Conservation (phyloP, 1,140 invertebrate species). For the Scaptomyza montana region DNA sequence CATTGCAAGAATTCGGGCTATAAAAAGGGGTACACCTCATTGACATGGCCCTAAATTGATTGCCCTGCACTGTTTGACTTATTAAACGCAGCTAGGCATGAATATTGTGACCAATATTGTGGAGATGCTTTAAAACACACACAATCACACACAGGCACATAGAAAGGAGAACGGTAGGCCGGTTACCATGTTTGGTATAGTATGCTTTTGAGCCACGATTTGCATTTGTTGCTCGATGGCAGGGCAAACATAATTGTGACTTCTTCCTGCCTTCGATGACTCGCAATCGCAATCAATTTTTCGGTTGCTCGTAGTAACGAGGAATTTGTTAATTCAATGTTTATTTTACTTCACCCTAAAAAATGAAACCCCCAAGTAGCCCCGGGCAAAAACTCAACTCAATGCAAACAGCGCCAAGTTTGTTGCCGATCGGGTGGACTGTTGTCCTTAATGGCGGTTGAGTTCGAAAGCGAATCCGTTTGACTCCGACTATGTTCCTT, state of each 20-base stretch:
- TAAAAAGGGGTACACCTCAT: constrained; percentile 59
- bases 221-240: constrained; percentile 77
- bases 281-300: constrained; percentile 70
- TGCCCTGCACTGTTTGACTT: constrained; percentile 57
- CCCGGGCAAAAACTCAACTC: not conserved
- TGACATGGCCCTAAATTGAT: constrained; percentile 60
- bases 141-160: constrained; percentile 10
- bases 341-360: constrained; percentile 65
- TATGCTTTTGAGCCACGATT: constrained; percentile 49
- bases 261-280: constrained; percentile 47
- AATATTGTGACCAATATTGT: constrained; percentile 51
- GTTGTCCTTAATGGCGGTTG: constrained; percentile 35
- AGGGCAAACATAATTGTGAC: constrained; percentile 73
- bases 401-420: constrained; percentile 29
- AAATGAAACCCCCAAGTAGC: constrained; percentile 20
- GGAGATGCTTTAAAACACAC: constrained; percentile 37
- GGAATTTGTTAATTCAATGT: constrained; percentile 84
- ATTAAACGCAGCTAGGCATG: constrained; percentile 73
- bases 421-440: constrained; percentile 49
- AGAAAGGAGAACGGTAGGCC: constrained; percentile 6
- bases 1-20: too few relatives aligned
- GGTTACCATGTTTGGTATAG: constrained; percentile 28
- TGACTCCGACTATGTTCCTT: constrained; percentile 14
- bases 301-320: constrained; percentile 73
- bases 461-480: constrained; percentile 35